Percentiles rank a stretch among this genome's conserved stretches.
These are phyloP conservation scores for Gallinago solitaria DNA, from an alignment of 2,797 vertebrate genomes.

Conservation along the genomic window DNA sequence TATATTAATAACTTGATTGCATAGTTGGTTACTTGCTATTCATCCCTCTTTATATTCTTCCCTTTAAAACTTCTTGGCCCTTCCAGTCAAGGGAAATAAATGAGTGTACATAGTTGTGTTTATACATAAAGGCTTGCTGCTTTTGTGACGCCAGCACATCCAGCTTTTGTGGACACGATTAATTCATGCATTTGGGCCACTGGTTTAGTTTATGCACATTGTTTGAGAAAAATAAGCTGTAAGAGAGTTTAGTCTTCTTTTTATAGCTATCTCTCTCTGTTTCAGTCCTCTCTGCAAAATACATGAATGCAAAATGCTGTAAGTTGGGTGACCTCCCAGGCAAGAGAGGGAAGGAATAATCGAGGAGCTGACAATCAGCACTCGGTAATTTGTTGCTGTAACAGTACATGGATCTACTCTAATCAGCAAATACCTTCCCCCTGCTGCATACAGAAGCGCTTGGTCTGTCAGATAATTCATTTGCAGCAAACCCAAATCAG, in stretches of 20 bases:
- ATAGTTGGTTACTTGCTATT: not conserved
- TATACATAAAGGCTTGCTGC: not conserved
- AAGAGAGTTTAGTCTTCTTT: not conserved
- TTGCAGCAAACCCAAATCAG: not conserved
- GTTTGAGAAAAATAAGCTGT: not conserved
- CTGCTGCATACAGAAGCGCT: accelerated
- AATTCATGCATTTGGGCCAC: not conserved
- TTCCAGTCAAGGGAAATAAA: not conserved
- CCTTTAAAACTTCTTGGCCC: not conserved
- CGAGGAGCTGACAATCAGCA: accelerated
- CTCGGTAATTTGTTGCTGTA: not conserved
- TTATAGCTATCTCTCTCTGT: not conserved
- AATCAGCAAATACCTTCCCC: not conserved
- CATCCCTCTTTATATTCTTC: not conserved
- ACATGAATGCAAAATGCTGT: not conserved
- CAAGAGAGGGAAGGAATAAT: not conserved
- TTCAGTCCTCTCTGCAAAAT: not conserved
- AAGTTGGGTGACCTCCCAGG: not conserved
- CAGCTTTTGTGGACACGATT: not conserved
- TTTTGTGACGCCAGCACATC: not conserved
- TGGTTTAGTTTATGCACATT: not conserved
- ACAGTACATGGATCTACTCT: accelerated
- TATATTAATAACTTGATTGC: not conserved
- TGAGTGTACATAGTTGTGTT: not conserved
- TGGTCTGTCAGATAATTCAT: accelerated